Evolutionary conservation across 2,113 vertebrate species (phyloP).

Genomic region (Megatriorchis doriae): DNA sequence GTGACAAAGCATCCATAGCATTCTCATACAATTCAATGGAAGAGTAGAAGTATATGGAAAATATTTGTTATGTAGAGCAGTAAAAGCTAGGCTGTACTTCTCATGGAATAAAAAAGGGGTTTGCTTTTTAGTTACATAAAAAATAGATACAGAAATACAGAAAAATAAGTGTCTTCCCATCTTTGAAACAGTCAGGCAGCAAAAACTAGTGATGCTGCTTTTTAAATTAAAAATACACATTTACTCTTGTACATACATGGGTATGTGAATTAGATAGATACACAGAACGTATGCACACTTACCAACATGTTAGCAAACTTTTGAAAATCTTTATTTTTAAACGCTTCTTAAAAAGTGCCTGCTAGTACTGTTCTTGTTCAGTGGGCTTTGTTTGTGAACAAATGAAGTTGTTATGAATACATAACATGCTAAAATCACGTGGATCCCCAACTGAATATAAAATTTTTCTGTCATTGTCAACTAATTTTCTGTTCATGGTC

Average conservation of each 20-base stretch:
- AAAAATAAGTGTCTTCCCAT: not conserved
- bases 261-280: not conserved
- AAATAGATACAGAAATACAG: not conserved
- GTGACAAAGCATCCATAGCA: not conserved
- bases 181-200: not conserved
- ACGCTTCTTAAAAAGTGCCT: not conserved
- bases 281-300: not conserved
- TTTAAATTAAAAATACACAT: not conserved
- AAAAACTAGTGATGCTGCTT: not conserved
- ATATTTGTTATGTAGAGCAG: not conserved
- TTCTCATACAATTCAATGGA: not conserved
- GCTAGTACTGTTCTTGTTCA: not conserved
- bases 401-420: not conserved
- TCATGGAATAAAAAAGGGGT: not conserved
- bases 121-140: not conserved
- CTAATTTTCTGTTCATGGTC: not conserved
- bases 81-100: not conserved
- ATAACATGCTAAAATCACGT: not conserved
- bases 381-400: not conserved
- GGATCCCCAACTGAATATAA: not conserved
- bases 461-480: not conserved
- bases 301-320: not conserved
- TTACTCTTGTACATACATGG: not conserved
- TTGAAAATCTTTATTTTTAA: not conserved
- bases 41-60: not conserved